These are phyloP conservation scores for Agelaius tricolor DNA, from an alignment of 2,113 vertebrate genomes.

Conservation along the genomic window DNA sequence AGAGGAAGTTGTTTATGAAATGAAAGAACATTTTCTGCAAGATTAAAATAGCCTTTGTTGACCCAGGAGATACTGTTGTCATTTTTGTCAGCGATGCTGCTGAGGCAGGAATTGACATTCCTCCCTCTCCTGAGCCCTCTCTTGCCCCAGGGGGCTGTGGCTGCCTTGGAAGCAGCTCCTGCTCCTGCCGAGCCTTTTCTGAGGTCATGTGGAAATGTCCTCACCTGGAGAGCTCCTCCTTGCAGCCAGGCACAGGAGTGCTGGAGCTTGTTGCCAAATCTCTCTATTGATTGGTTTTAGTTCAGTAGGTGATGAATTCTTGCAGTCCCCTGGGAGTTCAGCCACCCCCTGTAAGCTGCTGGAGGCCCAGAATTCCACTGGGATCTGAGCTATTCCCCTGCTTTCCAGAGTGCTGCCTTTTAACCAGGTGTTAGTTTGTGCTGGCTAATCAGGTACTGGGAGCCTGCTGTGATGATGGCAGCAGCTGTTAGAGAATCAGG, in stretches of 20 bases:
- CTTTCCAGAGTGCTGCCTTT: background rate
- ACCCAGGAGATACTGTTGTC: background rate
- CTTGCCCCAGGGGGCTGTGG: background rate
- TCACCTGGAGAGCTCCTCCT: background rate
- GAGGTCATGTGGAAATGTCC: background rate
- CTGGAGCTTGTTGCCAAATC: background rate
- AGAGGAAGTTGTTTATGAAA: constrained; percentile 47
- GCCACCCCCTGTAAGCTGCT: background rate
- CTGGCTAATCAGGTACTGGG: background rate
- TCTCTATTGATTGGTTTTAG: background rate
- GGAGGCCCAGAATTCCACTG: no score
- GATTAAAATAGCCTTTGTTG: constrained; percentile 5
- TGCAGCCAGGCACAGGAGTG: background rate
- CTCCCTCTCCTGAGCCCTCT: background rate
- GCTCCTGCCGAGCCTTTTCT: background rate
- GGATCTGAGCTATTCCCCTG: background rate
- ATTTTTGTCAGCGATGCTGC: background rate
- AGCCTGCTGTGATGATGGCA: background rate
- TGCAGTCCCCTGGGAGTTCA: background rate
- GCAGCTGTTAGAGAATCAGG: background rate
- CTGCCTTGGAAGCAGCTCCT: background rate
- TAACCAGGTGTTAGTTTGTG: background rate
- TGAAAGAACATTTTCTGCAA: background rate
- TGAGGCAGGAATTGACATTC: background rate
- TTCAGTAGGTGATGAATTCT: background rate